Percentiles rank a stretch among this genome's conserved stretches.
phyloP scores from a whole-genome alignment of 2,113 vertebrate species.

The Vulpes vulpes region DNA sequence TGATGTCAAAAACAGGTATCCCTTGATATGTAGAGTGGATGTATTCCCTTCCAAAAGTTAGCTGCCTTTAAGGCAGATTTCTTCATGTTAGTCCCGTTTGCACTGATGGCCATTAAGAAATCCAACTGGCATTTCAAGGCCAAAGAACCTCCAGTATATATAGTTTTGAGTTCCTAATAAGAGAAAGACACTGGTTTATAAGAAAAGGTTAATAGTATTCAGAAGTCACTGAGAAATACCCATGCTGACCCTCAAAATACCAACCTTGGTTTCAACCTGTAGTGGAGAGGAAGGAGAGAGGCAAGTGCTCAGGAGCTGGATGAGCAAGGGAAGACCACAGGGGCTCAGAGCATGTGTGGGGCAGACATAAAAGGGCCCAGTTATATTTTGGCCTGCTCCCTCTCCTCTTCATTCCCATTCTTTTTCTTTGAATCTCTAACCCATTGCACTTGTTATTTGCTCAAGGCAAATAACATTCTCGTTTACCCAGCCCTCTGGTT shows the following conservation, averaged over 20 bases:
- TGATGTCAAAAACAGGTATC: slow-evolving; percentile 58
- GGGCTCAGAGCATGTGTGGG: accelerated
- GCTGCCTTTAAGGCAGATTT: slow-evolving; percentile 62
- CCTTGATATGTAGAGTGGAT: not conserved
- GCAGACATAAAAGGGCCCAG: not conserved
- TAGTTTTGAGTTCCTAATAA: slow-evolving; percentile 41
- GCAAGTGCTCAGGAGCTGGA: too few relatives aligned
- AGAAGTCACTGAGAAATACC: slow-evolving; percentile 27
- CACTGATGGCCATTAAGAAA: slow-evolving; percentile 13
- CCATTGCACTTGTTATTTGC: not conserved
- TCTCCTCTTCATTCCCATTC: not conserved
- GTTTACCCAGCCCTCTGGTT: not conserved
- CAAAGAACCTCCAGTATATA: not conserved
- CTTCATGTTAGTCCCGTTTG: not conserved
- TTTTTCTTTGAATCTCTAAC: not conserved
- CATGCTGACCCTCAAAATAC: not conserved
- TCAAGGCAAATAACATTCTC: not conserved
- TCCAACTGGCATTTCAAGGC: slow-evolving; percentile 43
- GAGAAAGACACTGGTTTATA: slow-evolving; percentile 33
- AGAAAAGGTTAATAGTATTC: slow-evolving; percentile 34
- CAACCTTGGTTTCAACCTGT: not conserved
- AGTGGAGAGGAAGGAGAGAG: not conserved
- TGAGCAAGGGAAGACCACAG: accelerated
- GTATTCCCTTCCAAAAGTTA: slow-evolving; percentile 45
- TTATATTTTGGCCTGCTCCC: accelerated